Conservation (phyloP, 2,797 vertebrate species). For the Kryptopterus vitreolus region DNA sequence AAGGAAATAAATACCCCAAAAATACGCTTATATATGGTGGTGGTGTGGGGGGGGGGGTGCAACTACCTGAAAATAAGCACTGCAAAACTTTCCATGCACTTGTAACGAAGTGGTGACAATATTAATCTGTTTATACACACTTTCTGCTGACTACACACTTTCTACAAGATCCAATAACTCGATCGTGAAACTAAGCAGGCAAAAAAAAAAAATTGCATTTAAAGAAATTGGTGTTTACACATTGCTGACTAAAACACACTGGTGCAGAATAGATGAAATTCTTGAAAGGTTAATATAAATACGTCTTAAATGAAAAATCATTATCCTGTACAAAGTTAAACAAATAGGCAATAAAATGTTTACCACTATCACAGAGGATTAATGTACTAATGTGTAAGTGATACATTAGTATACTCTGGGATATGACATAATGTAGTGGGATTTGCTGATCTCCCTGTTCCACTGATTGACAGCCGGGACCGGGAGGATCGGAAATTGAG, state of each 20-base stretch:
- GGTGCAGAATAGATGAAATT: background rate
- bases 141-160: slow-evolving; percentile 30
- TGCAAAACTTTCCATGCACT: slow-evolving; percentile 6
- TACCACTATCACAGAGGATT: background rate
- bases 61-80: slow-evolving; percentile 23
- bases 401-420: background rate
- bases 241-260: slow-evolving; percentile 9
- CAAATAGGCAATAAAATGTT: background rate
- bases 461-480: slow-evolving; percentile 1
- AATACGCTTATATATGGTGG: too few species aligned
- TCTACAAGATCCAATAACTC: slow-evolving; percentile 25
- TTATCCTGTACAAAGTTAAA: background rate
- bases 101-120: background rate
- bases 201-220: slow-evolving; percentile 12
- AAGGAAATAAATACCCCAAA: too few species aligned
- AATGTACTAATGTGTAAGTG: background rate
- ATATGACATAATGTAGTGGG: background rate
- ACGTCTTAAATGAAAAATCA: background rate
- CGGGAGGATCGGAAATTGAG: background rate
- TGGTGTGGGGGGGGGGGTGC: too few species aligned
- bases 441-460: slow-evolving; percentile 11
- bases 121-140: slow-evolving; percentile 6
- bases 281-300: background rate
- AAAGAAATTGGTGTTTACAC: slow-evolving; percentile 17
- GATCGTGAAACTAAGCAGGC: slow-evolving; percentile 24